phyloP scores from a whole-genome alignment of 2,797 vertebrate genomes.

The Microhierax caerulescens region DNA sequence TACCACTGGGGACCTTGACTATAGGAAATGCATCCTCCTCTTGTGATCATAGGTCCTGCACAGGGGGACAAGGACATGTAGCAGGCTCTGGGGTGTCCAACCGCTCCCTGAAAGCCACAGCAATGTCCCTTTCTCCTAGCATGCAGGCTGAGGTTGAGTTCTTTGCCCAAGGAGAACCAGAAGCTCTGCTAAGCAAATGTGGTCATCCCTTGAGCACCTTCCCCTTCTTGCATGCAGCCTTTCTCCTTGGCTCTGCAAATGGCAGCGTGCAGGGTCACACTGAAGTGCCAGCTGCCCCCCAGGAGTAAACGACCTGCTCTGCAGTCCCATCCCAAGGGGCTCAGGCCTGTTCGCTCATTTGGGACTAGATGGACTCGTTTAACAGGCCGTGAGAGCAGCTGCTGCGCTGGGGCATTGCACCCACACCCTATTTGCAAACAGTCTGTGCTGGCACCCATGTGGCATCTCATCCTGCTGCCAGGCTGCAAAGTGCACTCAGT shows the following conservation, averaged over 20 bases:
- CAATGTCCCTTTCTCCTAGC: accelerated
- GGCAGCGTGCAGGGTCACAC: not conserved
- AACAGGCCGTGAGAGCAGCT: not conserved
- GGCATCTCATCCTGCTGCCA: not conserved
- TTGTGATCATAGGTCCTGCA: not conserved
- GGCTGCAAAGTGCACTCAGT: not conserved
- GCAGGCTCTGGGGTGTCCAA: not conserved
- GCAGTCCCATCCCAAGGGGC: not conserved
- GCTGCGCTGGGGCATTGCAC: not conserved
- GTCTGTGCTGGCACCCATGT: not conserved
- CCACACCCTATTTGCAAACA: not conserved
- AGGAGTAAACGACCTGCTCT: not conserved
- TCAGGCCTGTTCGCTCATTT: not conserved
- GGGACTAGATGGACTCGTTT: not conserved
- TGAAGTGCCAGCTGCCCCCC: accelerated
- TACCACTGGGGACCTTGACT: not conserved
- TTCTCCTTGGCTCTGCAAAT: not conserved
- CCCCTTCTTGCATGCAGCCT: not conserved
- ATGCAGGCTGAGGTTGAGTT: accelerated
- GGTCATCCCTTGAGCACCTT: not conserved
- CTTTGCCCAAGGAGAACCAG: not conserved
- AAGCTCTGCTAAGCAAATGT: not conserved
- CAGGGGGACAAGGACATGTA: not conserved
- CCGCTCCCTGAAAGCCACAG: not conserved
- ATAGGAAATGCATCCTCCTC: not conserved